Percentiles rank a stretch among this genome's conserved stretches.
These are phyloP conservation scores for Heteropelma amictum DNA, from an alignment of 2,888 invertebrate genomes.

Conservation along the genomic window DNA sequence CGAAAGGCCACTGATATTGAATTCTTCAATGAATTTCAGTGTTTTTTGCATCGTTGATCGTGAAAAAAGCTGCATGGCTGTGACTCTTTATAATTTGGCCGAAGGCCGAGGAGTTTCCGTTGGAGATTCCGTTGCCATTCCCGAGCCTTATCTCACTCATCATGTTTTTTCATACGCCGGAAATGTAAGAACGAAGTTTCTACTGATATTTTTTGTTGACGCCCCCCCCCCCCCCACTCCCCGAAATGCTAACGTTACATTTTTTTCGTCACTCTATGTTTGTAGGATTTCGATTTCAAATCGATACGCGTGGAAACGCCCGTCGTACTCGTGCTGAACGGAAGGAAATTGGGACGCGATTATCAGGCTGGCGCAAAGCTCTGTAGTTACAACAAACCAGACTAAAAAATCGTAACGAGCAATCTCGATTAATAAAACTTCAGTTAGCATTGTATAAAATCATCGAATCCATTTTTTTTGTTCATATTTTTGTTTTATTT, in stretches of 20 bases:
- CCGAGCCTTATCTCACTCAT: slow-evolving; percentile 84
- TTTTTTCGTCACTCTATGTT: slow-evolving; percentile 68
- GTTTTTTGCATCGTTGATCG: slow-evolving; percentile 90
- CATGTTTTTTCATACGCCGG: slow-evolving; percentile 81
- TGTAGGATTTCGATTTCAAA: slow-evolving; percentile 86
- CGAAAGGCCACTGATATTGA: too few species aligned
- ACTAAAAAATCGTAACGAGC: too few species aligned
- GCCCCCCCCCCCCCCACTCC: too few species aligned
- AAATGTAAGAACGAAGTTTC: too few species aligned
- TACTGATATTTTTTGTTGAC: too few species aligned
- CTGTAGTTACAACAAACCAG: slow-evolving; percentile 83
- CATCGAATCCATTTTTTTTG: too few species aligned
- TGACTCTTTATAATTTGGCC: slow-evolving; percentile 91
- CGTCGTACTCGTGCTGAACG: slow-evolving; percentile 86
- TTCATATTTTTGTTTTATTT: too few species aligned
- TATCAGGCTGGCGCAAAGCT: slow-evolving; percentile 84
- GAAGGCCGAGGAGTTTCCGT: slow-evolving; percentile 90
- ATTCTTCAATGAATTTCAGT: too few species aligned
- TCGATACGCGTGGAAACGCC: slow-evolving; percentile 90
- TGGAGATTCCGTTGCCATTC: slow-evolving; percentile 90
- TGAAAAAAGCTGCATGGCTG: slow-evolving; percentile 84
- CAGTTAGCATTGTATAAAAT: too few species aligned
- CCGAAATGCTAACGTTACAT: too few species aligned
- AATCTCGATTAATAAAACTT: too few species aligned
- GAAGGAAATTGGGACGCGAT: slow-evolving; percentile 84